Base-by-base conservation (phyloP, 2,888 invertebrate species). In the Leptothorax acervorum region DNA sequence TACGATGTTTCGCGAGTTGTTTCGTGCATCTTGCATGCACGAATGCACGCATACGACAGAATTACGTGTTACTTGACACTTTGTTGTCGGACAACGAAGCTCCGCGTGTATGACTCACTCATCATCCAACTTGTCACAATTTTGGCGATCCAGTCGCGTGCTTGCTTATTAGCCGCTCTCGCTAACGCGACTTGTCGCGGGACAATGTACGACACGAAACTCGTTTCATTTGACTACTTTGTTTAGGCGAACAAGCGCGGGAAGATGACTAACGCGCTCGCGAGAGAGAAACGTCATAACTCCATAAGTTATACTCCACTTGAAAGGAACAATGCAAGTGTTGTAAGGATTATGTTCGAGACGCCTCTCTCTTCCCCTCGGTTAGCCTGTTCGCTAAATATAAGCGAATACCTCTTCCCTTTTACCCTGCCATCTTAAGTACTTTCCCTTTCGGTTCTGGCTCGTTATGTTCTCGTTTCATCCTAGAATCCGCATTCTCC, bases 261-360 rank as follows among this genome's bases (percentile, higher is more conserved):
- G 35, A 35, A 73, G 75, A 81, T 57, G 79, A 81, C 39, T 74
- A 74, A 74, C 39, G 60, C 12, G 28, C 60, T 48, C 60, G 28
- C 18, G 12, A 39, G 57, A 39, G 57, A 23, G 45, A 48, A 48
- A 73, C 18, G 60, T 81, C 79, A 81, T 81, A 81, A 81, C 62
- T 82, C 85, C 85, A 82, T 86, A 76, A 89, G 86, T 90, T 89
- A 87, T 85, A 73, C 83, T 86, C 79, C 85, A 75, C 74, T 66
- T 39, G 35, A 75, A 60, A 78, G 82, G 82, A 83, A 89, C 89
- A 83, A 85, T 85, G 82, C 63, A 53, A 65, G 75, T 55, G 81
- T 68, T 68, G 82, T 70, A 60, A 83, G 81, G 60, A 81, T 81
- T 60, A 74, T 31, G 45, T 71, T 60, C 11, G 35, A 79, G 74